phyloP scores from a whole-genome alignment of 2,113 vertebrate species.

The Ardeotis arabs region DNA sequence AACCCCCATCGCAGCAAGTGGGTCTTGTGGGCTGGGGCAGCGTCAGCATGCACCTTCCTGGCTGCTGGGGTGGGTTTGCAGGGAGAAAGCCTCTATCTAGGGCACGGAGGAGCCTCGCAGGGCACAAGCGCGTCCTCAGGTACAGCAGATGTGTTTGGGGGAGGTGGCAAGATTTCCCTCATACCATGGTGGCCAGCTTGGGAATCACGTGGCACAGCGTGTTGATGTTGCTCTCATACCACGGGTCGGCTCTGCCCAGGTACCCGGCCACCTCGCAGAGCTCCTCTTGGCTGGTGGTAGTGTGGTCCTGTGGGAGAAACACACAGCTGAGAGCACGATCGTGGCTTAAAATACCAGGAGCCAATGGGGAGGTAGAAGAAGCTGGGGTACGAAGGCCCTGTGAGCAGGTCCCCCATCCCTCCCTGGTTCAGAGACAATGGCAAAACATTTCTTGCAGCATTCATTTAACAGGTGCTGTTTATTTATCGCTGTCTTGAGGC shows the following conservation, averaged over 20 bases:
- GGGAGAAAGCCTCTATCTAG: neutral
- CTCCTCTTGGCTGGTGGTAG: neutral
- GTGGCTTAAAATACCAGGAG: neutral
- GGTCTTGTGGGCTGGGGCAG: neutral
- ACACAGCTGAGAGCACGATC: neutral
- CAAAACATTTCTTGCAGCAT: neutral
- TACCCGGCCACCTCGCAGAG: conserved; percentile 83
- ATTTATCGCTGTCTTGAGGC: fast-evolving
- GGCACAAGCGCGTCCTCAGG: fast-evolving
- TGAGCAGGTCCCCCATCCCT: neutral
- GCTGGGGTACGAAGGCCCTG: fast-evolving
- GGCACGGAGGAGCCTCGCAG: neutral
- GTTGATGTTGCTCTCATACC: conserved; percentile 90
- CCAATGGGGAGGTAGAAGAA: neutral
- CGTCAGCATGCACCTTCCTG: neutral
- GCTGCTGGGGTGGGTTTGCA: fast-evolving
- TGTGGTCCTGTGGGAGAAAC: neutral
- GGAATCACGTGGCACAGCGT: conserved; percentile 85
- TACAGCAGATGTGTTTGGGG: neutral
- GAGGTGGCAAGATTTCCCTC: neutral
- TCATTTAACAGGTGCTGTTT: neutral
- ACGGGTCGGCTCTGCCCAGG: conserved; percentile 87
- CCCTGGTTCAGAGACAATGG: neutral
- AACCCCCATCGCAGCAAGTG: neutral
- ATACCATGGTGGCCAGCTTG: conserved; percentile 87